Base-by-base conservation (phyloP, 1,140 invertebrate species). In the Pentalonia nigronervosa region DNA sequence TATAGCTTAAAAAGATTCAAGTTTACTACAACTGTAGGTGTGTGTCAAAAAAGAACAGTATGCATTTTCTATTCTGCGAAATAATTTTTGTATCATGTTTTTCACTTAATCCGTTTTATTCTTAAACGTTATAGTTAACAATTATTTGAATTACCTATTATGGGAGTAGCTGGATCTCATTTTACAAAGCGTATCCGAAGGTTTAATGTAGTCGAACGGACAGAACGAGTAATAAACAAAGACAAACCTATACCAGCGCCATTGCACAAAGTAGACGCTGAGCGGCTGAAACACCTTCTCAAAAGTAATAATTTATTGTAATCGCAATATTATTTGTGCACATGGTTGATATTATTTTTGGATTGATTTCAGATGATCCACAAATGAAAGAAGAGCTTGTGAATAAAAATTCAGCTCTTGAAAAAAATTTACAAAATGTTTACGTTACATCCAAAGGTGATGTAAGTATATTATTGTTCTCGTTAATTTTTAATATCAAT, bases 151-250 rank as follows among this genome's bases (percentile, higher is more conserved):
- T 25, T 60, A 89, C 21, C 14, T 90, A 91, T 50, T 67, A 92
- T 92, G 91, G 91, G 91, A 92, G n/a, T 84, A 36, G 91, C 21
- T 34, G 91, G 45, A 17, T 92, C 91, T 41, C 91, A 84, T 36
- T 53, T 92, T 30, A 83, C 34, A 2, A 81, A 81, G 9, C 67
- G 25, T 9, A 36, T 84, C 0, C 67, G 91, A 41, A 92, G 91
- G 23, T 92, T 92, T 50, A 92, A 92, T 2, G 91, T 92, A 36
- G 14, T 92, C 11, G 47, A 83, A 23, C 47, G 91, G 36, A 84
- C 91, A 83, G 91, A 92, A 84, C 91, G 91, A 17, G 47, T 92
- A 36, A 84, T 92, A 21, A 41, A 50, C 21, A 92, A 92, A 83
- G 76, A 92, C 14, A 92, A 92, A 92, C 91, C 91, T 11, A 41